Evolutionary conservation across 1,140 invertebrate genomes (phyloP).

Genomic region (Drosophila kurseongensis): DNA sequence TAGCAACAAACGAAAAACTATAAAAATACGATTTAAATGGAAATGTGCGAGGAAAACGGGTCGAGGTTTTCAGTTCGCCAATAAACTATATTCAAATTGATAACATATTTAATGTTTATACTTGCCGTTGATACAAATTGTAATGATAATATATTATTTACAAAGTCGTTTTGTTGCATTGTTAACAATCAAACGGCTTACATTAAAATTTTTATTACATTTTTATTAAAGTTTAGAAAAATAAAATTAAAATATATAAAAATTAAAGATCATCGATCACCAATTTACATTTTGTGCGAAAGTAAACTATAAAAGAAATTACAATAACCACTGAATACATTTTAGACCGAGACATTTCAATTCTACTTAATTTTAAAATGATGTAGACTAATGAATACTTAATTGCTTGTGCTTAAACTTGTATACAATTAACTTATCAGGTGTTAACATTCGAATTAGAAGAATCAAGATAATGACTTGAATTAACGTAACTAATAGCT

Average conservation of each 20-base stretch:
- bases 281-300: neutral
- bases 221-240: no score
- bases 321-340: no score
- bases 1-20: no score
- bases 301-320: no score
- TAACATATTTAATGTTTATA: neutral
- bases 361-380: neutral
- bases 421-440: slow-evolving; percentile 1
- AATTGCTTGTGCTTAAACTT: slow-evolving; percentile 20
- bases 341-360: no score
- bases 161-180: no score
- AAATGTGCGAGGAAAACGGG: slow-evolving; percentile 7
- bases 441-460: slow-evolving; percentile 22
- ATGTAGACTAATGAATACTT: slow-evolving; percentile 24
- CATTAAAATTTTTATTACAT: no score
- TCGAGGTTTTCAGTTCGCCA: slow-evolving; percentile 2
- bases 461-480: slow-evolving; percentile 20
- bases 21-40: slow-evolving; percentile 7
- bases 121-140: neutral
- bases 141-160: no score
- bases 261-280: no score
- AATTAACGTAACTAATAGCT: slow-evolving; percentile 33
- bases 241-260: no score
- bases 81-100: slow-evolving; percentile 10
- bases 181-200: no score